These are phyloP conservation scores for Sipunculus nudus DNA, from an alignment of 2,888 invertebrate species.

Conservation along the genomic window DNA sequence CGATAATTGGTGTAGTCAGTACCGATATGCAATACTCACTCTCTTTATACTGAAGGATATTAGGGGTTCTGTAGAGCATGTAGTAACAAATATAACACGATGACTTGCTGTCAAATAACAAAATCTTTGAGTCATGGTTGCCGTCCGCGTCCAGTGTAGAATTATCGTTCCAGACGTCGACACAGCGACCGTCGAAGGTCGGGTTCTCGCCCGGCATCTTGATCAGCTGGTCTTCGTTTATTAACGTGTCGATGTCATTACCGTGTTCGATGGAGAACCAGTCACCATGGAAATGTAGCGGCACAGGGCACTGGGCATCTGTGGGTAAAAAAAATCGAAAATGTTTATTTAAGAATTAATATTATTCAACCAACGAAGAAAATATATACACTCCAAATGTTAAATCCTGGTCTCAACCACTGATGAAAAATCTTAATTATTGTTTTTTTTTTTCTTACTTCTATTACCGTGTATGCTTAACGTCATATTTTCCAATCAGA, in stretches of 20 bases:
- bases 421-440: no score
- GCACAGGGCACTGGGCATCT: slow-evolving; percentile 26
- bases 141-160: slow-evolving; percentile 25
- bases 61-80: slow-evolving; percentile 36
- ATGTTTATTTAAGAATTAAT: no score
- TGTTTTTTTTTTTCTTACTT: no score
- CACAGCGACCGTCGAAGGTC: slow-evolving; percentile 13
- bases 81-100: slow-evolving; percentile 39
- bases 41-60: slow-evolving; percentile 39
- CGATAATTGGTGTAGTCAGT: no score
- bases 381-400: no score
- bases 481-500: no score
- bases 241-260: slow-evolving; percentile 41
- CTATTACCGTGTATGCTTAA: no score
- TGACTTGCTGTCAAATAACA: slow-evolving; percentile 22
- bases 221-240: slow-evolving; percentile 33
- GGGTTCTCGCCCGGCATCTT: slow-evolving; percentile 5
- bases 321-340: no score
- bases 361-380: no score
- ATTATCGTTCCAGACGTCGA: slow-evolving; percentile 8
- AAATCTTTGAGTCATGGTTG: slow-evolving; percentile 23
- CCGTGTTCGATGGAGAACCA: slow-evolving; percentile 52
- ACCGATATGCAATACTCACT: slow-evolving; percentile 38
- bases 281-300: slow-evolving; percentile 43
- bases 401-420: no score